Percentiles rank a stretch among this genome's conserved stretches.
Conservation (phyloP, 2,113 vertebrate species). For the Dicentrarchus labrax region DNA sequence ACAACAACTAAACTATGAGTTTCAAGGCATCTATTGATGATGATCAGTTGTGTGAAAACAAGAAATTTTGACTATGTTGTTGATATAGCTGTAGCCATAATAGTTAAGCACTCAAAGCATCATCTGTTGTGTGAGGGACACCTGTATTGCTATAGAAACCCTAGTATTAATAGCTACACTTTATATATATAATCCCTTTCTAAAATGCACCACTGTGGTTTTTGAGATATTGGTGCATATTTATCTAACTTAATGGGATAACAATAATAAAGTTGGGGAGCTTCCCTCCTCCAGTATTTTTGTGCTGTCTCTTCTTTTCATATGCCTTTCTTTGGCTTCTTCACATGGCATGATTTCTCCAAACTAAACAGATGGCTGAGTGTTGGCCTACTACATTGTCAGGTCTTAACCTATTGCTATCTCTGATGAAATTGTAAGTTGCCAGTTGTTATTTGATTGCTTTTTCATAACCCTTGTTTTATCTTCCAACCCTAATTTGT, state of each 20-base stretch:
- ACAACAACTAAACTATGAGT: constrained; percentile 10
- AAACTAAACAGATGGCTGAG: constrained; percentile 63
- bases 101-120: not conserved
- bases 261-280: not conserved
- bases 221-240: not conserved
- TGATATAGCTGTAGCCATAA: constrained; percentile 1
- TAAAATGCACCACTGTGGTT: not conserved
- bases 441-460: constrained; percentile 49
- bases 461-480: constrained; percentile 44
- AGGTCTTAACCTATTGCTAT: constrained; percentile 52
- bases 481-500: constrained; percentile 56
- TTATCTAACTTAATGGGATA: not conserved
- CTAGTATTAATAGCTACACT: not conserved
- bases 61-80: too few relatives aligned
- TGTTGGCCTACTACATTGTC: constrained; percentile 47
- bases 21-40: not conserved
- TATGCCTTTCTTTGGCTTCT: constrained; percentile 43
- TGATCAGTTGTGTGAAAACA: constrained; percentile 17
- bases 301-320: constrained; percentile 23
- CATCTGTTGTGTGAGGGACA: not conserved
- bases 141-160: not conserved
- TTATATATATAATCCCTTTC: not conserved
- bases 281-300: not conserved
- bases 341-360: constrained; percentile 22
- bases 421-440: constrained; percentile 28